These are phyloP conservation scores for Stegodyphus dumicola DNA, from an alignment of 1,140 invertebrate genomes.

Conservation along the genomic window DNA sequence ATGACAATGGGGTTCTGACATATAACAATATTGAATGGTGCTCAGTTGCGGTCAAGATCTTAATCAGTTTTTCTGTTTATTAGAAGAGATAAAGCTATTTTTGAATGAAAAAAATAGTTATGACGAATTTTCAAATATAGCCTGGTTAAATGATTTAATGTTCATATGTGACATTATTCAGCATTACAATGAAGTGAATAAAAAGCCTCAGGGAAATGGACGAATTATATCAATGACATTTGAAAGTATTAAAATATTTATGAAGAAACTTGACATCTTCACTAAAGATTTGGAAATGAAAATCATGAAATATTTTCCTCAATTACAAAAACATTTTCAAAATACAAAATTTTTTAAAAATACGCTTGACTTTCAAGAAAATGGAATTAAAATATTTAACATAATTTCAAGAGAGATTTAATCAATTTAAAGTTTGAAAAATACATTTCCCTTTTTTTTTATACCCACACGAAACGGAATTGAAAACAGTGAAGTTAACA, in stretches of 20 bases:
- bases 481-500: not conserved
- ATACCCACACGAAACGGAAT: too few relatives aligned
- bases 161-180: constrained; percentile 11
- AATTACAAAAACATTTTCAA: constrained; percentile 26
- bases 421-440: not conserved
- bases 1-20: too few relatives aligned
- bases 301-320: constrained; percentile 17
- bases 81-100: constrained; percentile 66
- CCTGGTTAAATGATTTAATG: constrained; percentile 15
- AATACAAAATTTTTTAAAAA: constrained; percentile 18
- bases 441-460: too few relatives aligned
- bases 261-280: constrained; percentile 14
- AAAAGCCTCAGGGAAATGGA: constrained; percentile 1
- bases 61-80: constrained; percentile 66
- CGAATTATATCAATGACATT: constrained; percentile 7
- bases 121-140: constrained; percentile 1
- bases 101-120: constrained; percentile 62
- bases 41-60: too few relatives aligned
- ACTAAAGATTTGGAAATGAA: not conserved
- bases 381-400: constrained; percentile 25
- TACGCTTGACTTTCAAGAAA: constrained; percentile 19
- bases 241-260: constrained; percentile 23
- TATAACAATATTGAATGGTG: too few relatives aligned
- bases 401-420: not conserved
- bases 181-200: constrained; percentile 15